Percentiles rank a stretch among this genome's conserved stretches.
Evolutionary conservation across 1,140 invertebrate species (phyloP).

Genomic region (Ceratoteleas bidentatus): DNA sequence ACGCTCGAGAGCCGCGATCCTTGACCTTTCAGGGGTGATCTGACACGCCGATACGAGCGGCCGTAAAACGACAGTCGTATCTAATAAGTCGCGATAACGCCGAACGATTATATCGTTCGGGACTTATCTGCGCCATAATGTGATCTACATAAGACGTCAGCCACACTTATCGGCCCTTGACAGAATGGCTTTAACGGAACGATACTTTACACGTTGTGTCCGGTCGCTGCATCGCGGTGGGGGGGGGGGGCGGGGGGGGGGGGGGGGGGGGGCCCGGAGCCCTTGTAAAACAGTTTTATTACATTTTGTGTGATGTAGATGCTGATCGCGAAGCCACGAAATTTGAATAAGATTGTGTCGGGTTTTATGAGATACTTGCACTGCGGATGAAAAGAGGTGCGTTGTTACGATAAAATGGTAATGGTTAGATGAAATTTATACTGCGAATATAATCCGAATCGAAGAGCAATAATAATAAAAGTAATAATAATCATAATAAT

Average conservation of each 20-base stretch:
- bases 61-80: constrained; percentile 72
- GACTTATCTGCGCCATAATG: constrained; percentile 68
- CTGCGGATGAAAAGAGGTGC: constrained; percentile 1
- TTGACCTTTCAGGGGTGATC: constrained; percentile 66
- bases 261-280: no score
- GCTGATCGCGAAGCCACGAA: constrained; percentile 6
- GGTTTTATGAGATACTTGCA: constrained; percentile 34
- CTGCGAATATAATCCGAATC: no score
- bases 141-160: constrained; percentile 67
- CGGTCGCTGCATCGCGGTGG: no score
- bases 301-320: constrained; percentile 12
- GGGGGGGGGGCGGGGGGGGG: no score
- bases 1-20: constrained; percentile 40
- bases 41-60: constrained; percentile 70
- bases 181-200: constrained; percentile 26
- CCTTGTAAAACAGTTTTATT: constrained; percentile 40
- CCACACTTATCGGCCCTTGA: constrained; percentile 28
- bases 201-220: constrained; percentile 32
- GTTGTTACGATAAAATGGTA: constrained; percentile 20
- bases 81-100: constrained; percentile 75
- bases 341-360: constrained; percentile 3
- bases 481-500: no score
- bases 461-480: no score
- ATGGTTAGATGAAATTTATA: no score
- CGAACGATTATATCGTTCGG: constrained; percentile 71